A percentile compares a stretch with the other conserved stretches of the same genome.
Conservation (phyloP, 1,140 invertebrate genomes). For the Pinna nobilis region DNA sequence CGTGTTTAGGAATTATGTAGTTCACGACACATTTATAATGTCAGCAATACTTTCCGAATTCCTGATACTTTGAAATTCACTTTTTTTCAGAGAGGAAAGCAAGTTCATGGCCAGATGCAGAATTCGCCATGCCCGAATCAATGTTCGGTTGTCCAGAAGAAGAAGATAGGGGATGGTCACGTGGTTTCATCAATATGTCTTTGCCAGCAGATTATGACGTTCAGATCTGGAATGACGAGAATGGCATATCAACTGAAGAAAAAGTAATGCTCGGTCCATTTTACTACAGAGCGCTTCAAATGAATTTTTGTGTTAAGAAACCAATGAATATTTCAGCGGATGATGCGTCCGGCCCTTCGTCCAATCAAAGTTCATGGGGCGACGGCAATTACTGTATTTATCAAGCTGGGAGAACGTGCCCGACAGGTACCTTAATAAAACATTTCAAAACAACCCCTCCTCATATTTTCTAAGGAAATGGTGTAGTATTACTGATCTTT, state of each 20-base stretch:
- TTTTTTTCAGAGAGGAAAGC: not conserved
- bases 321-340: not conserved
- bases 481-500: too few species aligned
- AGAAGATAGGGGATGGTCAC: not conserved
- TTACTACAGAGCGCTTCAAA: not conserved
- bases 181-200: constrained; percentile 18
- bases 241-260: constrained; percentile 5
- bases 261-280: constrained; percentile 22
- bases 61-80: not conserved
- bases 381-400: constrained; percentile 20
- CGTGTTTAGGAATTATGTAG: too few species aligned
- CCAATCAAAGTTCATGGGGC: constrained; percentile 3
- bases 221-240: constrained; percentile 8
- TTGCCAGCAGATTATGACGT: not conserved
- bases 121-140: constrained; percentile 4
- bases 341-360: not conserved
- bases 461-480: too few species aligned
- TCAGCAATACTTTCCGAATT: too few species aligned
- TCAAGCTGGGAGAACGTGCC: not conserved
- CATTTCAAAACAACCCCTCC: too few species aligned
- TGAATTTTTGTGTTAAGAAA: constrained; percentile 24
- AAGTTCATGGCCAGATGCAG: constrained; percentile 17
- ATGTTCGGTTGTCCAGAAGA: constrained; percentile 36
- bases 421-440: too few species aligned
- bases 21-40: too few species aligned